Base-by-base conservation (phyloP, 1,140 invertebrate species). In the Dendroctonus valens region DNA sequence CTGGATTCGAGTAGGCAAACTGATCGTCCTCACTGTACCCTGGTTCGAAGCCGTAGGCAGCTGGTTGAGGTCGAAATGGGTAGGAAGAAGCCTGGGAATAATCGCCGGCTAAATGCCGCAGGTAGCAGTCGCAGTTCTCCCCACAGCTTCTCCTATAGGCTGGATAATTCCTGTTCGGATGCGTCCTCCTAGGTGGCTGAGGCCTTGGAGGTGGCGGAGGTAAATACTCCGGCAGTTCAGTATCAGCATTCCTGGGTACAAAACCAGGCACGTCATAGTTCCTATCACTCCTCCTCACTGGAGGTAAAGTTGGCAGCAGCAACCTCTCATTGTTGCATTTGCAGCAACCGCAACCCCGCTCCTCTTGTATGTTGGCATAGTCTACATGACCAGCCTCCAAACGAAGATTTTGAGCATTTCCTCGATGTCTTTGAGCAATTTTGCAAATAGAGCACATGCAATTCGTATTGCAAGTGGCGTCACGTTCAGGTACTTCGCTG, bases 91-190 rank as follows among this genome's bases (percentile, higher is more conserved):
- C 1, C 3, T 26, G 26, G 26, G 26, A 26, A 26, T 26, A 58
- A 15, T 40, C 14, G 41, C 9, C 37, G 37, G 38, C 12, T 37
- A 14, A 7, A 9, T 59, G 62, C 40, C 8, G 12, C 39, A 57
- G 12, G 41, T 58, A 65, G 57, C 62, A 69, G 12, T 49, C 58
- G 42, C 68, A 65, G 46, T 46, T 15, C 41, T 53, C 59, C 15
- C 14, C 11, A 49, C 59, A 51, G 9, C 41, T 40, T 48, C 42
- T 38, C 9, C 9, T 11, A 6, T 46, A 39, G 11, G 48, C 41
- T 52, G 41, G 51, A 42, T 26, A 46, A 11, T 26, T 26, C 1
- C 26, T 26, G 12, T 15, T 9, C 37, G 14, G 9, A 5, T 12
- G 38, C 6, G 26, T 39, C 9, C 11, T 51, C 64, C 14, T 40